Conservation (phyloP, 2,797 vertebrate species). For the Ispidina lecontei region DNA sequence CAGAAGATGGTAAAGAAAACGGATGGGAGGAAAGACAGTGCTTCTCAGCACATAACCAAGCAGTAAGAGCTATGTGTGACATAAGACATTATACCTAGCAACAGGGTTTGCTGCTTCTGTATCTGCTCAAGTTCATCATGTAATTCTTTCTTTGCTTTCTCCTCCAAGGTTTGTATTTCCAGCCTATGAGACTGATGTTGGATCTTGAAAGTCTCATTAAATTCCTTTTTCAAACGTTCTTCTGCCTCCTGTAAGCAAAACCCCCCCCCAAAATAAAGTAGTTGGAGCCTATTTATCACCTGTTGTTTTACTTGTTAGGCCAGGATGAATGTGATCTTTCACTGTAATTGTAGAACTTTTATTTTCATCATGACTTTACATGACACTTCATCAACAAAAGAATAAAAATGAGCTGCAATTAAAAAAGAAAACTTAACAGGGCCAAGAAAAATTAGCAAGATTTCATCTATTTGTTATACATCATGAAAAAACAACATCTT, state of each 20-base stretch:
- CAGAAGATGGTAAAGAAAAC: neutral
- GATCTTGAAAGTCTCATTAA: constrained; percentile 66
- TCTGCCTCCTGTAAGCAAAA: constrained; percentile 77
- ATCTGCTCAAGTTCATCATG: constrained; percentile 85
- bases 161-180: constrained; percentile 85
- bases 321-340: neutral
- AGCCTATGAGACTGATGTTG: constrained; percentile 82
- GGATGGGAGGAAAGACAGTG: neutral
- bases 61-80: neutral
- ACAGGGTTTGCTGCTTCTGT: constrained; percentile 85
- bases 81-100: constrained; percentile 77
- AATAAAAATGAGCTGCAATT: neutral
- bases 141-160: constrained; percentile 85
- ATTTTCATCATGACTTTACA: neutral
- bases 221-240: constrained; percentile 80
- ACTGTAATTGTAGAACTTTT: neutral
- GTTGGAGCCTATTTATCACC: neutral
- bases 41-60: neutral
- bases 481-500: neutral
- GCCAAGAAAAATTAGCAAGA: neutral
- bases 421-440: neutral
- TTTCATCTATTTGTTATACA: neutral
- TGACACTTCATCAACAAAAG: neutral
- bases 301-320: neutral
- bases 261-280: neutral